Evolutionary conservation across 2,113 vertebrate genomes (phyloP), one percentile per base, ranked within the genome.

Genomic region (Apistogramma diplotaenia): DNA sequence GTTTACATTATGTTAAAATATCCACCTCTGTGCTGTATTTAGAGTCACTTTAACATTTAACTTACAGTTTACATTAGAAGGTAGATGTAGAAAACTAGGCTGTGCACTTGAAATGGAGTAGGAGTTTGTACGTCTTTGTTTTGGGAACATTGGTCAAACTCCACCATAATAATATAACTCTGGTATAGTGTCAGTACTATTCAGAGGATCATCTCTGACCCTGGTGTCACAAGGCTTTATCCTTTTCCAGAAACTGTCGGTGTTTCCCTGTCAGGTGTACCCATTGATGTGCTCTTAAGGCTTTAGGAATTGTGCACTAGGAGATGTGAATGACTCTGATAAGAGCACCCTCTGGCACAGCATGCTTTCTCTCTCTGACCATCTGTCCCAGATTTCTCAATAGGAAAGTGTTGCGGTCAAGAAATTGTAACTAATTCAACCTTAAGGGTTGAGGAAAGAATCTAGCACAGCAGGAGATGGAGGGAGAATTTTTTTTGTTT

Each of bases 371-470:
- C 71, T 78, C 81, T 78, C 62, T 31, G 70, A 85, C 91, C 89
- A 79, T 92, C 89, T 94, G 94, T 94, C 93, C 93, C 89, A 95
- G 92, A 94, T 95, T 94, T 90, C 61, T 85, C 79, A 91, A 88
- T 73, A 81, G 85, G 40, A 89, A 90, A 93, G 89, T 88, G 92
- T 91, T 85, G 86, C 54, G 31, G 83, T 93, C 85, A 85, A 91
- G 91, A 90, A 91, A 93, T 92, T 84, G 46, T 86, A 92, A 93
- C 90, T 94, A 94, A 95, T 96, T 93, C 76, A 67, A 91, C 91
- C 93, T 94, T 82, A 65, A 91, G 91, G 94, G 89, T 87, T 76
- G 58, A 84, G 75, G 25, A 31, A 79, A 76, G 31, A 85, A 82
- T 86, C 80, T 51, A 86, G 76, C 18, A 35, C 55, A 67, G 81